Conservation (phyloP, 2,113 vertebrate genomes). For the Balaeniceps rex region DNA sequence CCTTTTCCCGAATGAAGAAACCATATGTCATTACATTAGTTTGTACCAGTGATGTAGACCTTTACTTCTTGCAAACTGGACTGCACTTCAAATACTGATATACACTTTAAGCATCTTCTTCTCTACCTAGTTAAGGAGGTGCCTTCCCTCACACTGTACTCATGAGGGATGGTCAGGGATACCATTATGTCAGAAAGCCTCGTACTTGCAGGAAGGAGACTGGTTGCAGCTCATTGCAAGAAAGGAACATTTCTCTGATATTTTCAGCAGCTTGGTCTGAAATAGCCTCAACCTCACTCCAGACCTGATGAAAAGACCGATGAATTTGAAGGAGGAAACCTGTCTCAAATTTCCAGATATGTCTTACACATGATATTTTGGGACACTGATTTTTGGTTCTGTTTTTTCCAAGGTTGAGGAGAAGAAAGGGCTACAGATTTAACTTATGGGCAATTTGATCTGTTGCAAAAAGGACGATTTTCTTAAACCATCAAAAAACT, state of each 20-base stretch:
- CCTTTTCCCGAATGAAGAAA: neutral
- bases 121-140: neutral
- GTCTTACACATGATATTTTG: neutral
- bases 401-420: neutral
- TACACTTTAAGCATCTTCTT: neutral
- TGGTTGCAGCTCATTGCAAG: neutral
- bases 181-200: neutral
- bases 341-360: neutral
- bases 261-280: neutral
- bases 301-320: neutral
- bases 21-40: neutral
- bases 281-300: neutral
- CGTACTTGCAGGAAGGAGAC: neutral
- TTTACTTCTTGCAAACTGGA: neutral
- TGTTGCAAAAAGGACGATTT: neutral
- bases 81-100: neutral
- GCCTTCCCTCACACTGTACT: neutral
- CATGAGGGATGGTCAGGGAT: neutral
- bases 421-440: neutral
- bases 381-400: neutral
- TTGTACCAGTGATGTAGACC: neutral
- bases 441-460: neutral
- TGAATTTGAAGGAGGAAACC: neutral
- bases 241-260: neutral
- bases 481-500: neutral